Base-by-base conservation (phyloP, 2,888 invertebrate genomes). In the Drosophila paucipuncta region DNA sequence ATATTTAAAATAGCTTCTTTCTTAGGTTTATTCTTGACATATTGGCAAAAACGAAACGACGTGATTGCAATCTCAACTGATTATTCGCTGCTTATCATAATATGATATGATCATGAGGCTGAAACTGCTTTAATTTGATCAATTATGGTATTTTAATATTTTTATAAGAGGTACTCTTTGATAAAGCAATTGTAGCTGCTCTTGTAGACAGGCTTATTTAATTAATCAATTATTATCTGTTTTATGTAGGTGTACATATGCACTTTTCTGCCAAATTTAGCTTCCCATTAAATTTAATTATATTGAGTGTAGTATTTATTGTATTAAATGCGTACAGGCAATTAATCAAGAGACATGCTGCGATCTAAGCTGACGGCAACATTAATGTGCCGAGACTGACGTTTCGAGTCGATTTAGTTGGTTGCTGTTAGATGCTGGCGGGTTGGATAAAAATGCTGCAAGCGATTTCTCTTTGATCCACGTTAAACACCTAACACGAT, bases 401-500 rank as follows among this genome's bases (percentile, higher is more conserved):
- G 70, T 65, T 70, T 35, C 50, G 33, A 62, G 55, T 53, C 43
- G 47, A 54, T 67, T 43, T 33, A 49, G 30, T 58, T 58, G 58
- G 49, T 50, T 30, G n/a, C 22, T 64, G 37, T 53, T 30, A 28
- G 18, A 28, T 47, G 47, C 3, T 1, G 25, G 50, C 25, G 39
- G 53, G 9, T 25, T 11, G 53, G 16, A 22, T 28, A 47, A 60
- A 62, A 60, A 31, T 30, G 71, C 77, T 76, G 74, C 70, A 75
- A 84, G 82, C 75, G 82, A 80, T 80, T 84, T 84, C 58, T 66
- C 83, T 84, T 84, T 84, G 83, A 84, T 84, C 82, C 83, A 84
- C 78, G 73, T 84, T 84, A 82, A 84, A 84, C 84, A 84, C 76
- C 82, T 82, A 84, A 84, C 84, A 80, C 80, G 76, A 82, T 82